Conservation (phyloP, 1,140 invertebrate genomes). For the Caerostris extrusa region DNA sequence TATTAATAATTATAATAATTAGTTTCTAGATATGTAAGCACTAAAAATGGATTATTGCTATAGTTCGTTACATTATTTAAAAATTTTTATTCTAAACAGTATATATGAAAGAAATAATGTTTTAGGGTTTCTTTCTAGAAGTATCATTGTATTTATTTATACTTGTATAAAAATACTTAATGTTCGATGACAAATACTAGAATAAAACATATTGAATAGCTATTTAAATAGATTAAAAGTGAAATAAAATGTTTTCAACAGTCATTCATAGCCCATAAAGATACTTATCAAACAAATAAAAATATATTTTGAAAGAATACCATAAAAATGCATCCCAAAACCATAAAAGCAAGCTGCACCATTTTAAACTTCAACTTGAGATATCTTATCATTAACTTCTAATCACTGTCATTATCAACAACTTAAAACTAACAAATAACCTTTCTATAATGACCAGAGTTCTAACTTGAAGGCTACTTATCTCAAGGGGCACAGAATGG, state of each 20-base stretch:
- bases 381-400: neutral
- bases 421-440: neutral
- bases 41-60: no score
- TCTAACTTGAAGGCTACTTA: neutral
- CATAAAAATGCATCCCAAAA: neutral
- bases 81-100: no score
- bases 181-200: no score
- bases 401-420: neutral
- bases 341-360: neutral
- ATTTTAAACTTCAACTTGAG: neutral
- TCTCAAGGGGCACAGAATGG: neutral
- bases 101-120: no score
- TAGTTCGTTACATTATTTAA: no score
- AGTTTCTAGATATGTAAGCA: no score
- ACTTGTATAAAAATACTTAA: no score
- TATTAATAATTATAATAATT: no score
- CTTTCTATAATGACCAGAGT: neutral
- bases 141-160: no score
- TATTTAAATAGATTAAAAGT: neutral
- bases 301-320: neutral
- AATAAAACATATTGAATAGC: no score
- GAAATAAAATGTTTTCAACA: neutral
- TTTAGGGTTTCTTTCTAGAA: no score
- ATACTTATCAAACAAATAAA: neutral
- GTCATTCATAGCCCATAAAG: neutral